These are phyloP conservation scores for Philantomba maxwellii DNA, from an alignment of 2,113 vertebrate genomes.

Conservation along the genomic window DNA sequence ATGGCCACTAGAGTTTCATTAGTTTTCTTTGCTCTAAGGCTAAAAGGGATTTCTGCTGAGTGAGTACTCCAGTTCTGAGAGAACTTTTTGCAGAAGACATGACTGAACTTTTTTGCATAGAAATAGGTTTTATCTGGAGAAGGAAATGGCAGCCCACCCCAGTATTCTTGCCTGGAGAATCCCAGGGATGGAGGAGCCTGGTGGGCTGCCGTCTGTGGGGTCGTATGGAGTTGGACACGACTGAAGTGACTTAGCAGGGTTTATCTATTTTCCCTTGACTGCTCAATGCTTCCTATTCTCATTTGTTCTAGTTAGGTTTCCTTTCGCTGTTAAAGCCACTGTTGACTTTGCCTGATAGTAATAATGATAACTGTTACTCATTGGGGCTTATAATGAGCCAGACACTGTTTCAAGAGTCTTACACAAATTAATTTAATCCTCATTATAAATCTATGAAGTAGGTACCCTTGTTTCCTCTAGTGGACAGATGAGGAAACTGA, in stretches of 20 bases:
- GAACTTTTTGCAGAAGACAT: neutral
- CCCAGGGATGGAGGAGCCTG: too few relatives aligned
- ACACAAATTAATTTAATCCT: neutral
- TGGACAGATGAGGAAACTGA: neutral
- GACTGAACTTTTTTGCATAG: neutral
- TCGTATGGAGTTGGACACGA: too few relatives aligned
- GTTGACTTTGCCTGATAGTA: neutral
- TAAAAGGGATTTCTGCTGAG: conserved; percentile 1
- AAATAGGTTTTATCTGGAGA: neutral
- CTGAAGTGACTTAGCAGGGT: neutral
- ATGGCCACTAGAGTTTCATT: conserved; percentile 37
- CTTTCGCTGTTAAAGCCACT: neutral
- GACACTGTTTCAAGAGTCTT: neutral
- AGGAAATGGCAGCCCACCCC: too few relatives aligned
- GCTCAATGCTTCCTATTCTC: neutral
- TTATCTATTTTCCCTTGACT: neutral
- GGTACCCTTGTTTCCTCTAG: neutral
- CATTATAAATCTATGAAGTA: neutral
- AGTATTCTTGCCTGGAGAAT: too few relatives aligned
- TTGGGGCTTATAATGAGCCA: neutral
- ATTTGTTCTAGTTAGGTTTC: neutral
- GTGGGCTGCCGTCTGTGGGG: too few relatives aligned
- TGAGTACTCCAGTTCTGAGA: neutral
- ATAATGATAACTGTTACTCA: neutral
- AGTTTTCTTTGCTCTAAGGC: conserved; percentile 59